Conservation (phyloP, 2,888 invertebrate species). For the Eurytoma adleriae region DNA sequence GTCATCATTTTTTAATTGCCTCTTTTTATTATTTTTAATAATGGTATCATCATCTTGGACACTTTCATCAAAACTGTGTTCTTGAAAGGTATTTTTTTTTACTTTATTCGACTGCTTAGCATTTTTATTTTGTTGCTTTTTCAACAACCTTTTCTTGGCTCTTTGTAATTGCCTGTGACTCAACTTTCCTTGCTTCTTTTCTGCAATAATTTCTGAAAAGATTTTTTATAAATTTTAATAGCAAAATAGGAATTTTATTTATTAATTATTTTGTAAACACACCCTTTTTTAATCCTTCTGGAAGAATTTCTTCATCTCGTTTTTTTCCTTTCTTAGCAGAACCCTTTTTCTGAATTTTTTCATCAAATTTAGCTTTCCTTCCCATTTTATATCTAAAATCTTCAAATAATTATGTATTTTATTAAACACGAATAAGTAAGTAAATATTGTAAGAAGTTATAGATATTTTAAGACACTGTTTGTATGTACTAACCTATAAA, state of each 20-base stretch:
- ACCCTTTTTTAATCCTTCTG: conserved; percentile 78
- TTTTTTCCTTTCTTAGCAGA: conserved; percentile 92
- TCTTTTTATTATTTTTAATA: conserved; percentile 48
- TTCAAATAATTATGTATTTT: conserved; percentile 19
- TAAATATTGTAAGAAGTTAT: not conserved
- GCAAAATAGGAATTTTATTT: not conserved
- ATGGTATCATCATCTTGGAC: not conserved
- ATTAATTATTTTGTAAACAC: conserved; percentile 58
- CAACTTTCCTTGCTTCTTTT: conserved; percentile 78
- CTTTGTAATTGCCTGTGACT: conserved; percentile 85
- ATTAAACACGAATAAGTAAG: conserved; percentile 12
- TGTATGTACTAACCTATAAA: conserved; percentile 42
- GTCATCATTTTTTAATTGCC: conserved; percentile 30
- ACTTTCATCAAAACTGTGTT: conserved; percentile 37
- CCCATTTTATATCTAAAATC: conserved; percentile 81
- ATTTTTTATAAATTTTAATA: conserved; percentile 12
- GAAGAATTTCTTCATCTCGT: conserved; percentile 87
- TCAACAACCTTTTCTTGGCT: conserved; percentile 78
- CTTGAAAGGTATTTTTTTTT: conserved; percentile 27
- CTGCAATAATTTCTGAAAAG: conserved; percentile 64
- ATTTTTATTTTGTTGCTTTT: conserved; percentile 62
- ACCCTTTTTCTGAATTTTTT: conserved; percentile 85
- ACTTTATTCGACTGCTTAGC: conserved; percentile 47
- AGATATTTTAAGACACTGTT: not conserved
- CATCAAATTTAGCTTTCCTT: conserved; percentile 88